Evolutionary conservation across 2,797 vertebrate species (phyloP).

Genomic region (Phataginus tetradactyla): DNA sequence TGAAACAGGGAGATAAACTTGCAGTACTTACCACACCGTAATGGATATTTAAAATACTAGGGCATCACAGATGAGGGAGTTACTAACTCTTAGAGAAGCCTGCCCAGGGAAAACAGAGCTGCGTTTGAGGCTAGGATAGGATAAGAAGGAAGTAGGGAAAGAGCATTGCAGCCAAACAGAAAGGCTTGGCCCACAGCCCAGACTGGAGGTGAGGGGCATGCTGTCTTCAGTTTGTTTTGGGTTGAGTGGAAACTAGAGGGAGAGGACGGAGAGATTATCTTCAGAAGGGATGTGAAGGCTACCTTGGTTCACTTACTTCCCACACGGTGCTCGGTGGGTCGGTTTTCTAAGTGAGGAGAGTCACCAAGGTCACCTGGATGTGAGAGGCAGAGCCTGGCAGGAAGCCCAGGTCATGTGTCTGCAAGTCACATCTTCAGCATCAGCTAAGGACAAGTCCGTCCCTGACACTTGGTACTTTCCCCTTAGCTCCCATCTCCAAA

Average conservation of each 20-base stretch:
- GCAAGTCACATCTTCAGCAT: neutral
- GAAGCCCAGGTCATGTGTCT: neutral
- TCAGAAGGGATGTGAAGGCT: neutral
- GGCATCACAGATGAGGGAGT: neutral
- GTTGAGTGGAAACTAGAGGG: neutral
- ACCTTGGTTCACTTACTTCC: neutral
- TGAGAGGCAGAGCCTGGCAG: neutral
- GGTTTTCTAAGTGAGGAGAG: neutral
- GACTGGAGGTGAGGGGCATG: fast-evolving
- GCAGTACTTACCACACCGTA: neutral
- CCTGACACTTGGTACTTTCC: too few relatives aligned
- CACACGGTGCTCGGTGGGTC: neutral
- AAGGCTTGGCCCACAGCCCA: neutral
- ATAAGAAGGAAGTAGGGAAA: neutral
- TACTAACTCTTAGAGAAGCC: neutral
- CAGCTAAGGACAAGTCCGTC: too few relatives aligned
- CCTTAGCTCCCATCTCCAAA: too few relatives aligned
- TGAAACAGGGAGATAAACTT: neutral
- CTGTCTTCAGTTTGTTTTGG: neutral
- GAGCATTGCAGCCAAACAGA: neutral
- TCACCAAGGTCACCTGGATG: neutral
- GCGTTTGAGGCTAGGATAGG: neutral
- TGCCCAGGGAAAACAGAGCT: neutral
- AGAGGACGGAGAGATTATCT: neutral
- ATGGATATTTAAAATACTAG: neutral